Conservation (phyloP, 2,113 vertebrate species). For the Oenanthe melanoleuca region DNA sequence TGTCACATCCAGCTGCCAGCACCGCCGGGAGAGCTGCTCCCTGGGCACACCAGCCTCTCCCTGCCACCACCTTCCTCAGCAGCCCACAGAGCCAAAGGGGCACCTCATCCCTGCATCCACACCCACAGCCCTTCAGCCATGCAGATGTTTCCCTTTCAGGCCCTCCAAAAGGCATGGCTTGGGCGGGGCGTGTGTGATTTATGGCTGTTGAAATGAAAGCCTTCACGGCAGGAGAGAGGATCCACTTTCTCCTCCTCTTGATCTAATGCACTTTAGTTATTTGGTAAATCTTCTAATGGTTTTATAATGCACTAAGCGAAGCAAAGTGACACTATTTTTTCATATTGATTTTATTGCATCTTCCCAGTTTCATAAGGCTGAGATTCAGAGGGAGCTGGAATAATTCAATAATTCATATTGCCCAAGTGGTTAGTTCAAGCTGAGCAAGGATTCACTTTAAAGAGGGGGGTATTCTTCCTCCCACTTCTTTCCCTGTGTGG, state of each 20-base stretch:
- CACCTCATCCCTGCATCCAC: neutral
- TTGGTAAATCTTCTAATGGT: slow-evolving; percentile 72
- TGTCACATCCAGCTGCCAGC: neutral
- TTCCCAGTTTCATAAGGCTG: slow-evolving; percentile 26
- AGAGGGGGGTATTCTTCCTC: neutral
- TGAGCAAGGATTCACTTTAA: neutral
- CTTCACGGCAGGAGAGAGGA: neutral
- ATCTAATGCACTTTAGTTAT: slow-evolving; percentile 67
- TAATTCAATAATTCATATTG: slow-evolving; percentile 63
- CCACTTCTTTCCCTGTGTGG: neutral
- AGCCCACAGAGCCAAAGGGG: neutral
- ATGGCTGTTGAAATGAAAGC: slow-evolving; percentile 6
- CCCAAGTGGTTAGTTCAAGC: neutral
- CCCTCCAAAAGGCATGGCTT: neutral
- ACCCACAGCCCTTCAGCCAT: neutral
- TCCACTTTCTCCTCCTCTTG: slow-evolving; percentile 44
- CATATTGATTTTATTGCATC: slow-evolving; percentile 40
- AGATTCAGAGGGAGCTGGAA: slow-evolving; percentile 47
- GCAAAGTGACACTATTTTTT: slow-evolving; percentile 58
- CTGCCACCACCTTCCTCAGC: neutral
- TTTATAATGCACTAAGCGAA: slow-evolving; percentile 65
- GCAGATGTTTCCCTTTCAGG: neutral
- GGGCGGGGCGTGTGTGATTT: neutral
- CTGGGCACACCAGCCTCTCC: neutral
- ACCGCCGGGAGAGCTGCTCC: neutral